Evolutionary conservation across 1,140 invertebrate genomes (phyloP).

Genomic region (Glomeris maerens): DNA sequence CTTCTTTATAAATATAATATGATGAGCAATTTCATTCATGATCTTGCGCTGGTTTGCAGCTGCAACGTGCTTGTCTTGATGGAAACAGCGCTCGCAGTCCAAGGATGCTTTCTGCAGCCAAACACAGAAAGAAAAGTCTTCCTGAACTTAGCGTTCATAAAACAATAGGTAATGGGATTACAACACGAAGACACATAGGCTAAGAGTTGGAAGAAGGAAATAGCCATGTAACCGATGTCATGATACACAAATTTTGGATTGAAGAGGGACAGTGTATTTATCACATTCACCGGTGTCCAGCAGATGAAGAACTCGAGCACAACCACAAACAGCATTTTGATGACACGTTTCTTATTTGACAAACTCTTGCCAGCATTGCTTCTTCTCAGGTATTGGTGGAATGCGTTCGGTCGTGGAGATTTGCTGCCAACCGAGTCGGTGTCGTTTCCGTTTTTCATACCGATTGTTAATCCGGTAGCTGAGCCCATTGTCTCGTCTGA

Average conservation of each 20-base stretch:
- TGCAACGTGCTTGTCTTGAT: neutral
- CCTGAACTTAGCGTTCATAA: conserved; percentile 79
- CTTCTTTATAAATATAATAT: too few relatives aligned
- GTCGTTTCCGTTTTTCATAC: too few relatives aligned
- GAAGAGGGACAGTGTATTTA: conserved; percentile 66
- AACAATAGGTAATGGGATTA: conserved; percentile 87
- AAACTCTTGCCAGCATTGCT: conserved; percentile 63
- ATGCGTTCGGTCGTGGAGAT: too few relatives aligned
- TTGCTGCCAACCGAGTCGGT: too few relatives aligned
- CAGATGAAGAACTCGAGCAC: conserved; percentile 85
- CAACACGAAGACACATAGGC: conserved; percentile 75
- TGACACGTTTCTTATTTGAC: conserved; percentile 65
- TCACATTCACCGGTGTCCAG: conserved; percentile 74
- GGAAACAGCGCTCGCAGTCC: conserved; percentile 31
- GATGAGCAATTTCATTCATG: too few relatives aligned
- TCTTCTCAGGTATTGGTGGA: too few relatives aligned
- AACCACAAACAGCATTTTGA: conserved; percentile 81
- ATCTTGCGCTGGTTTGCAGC: too few relatives aligned
- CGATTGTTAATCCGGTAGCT: too few relatives aligned
- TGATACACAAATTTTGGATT: conserved; percentile 51
- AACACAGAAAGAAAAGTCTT: conserved; percentile 60
- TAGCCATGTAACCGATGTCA: conserved; percentile 50
- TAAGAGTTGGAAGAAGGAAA: conserved; percentile 62
- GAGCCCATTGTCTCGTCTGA: too few relatives aligned
- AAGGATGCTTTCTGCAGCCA: conserved; percentile 46